These are phyloP conservation scores for Equus przewalskii DNA, from an alignment of 2,113 vertebrate species.

Conservation along the genomic window DNA sequence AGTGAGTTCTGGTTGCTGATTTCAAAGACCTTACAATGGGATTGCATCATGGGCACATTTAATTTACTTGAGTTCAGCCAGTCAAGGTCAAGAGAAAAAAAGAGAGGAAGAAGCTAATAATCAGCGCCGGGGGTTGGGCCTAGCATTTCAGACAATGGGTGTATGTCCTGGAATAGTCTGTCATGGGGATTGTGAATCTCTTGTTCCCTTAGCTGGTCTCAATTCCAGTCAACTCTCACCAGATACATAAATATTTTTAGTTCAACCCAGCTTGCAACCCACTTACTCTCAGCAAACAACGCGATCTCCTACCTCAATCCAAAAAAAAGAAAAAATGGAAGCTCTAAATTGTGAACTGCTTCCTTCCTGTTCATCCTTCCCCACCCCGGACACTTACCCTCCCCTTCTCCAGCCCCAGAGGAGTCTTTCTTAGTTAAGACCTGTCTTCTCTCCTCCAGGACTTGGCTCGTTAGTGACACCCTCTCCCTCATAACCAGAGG, in stretches of 20 bases:
- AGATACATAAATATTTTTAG: neutral
- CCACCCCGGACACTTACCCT: neutral
- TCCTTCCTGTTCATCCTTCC: neutral
- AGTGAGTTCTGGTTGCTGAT: neutral
- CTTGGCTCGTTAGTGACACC: neutral
- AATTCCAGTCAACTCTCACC: neutral
- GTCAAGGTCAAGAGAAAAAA: neutral
- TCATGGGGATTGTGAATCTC: neutral
- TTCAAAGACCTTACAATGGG: neutral
- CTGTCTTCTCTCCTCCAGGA: neutral
- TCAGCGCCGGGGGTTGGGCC: neutral
- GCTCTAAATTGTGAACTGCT: neutral
- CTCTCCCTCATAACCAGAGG: neutral
- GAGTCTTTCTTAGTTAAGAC: neutral
- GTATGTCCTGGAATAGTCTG: neutral
- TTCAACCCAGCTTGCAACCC: neutral
- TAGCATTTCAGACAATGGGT: neutral
- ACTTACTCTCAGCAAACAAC: neutral
- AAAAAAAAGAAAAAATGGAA: neutral
- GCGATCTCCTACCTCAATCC: neutral
- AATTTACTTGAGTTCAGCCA: neutral
- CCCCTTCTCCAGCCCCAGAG: neutral
- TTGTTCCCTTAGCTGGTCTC: neutral
- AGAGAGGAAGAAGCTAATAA: neutral
- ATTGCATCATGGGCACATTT: neutral